Percentiles rank a stretch among this genome's conserved stretches.
Evolutionary conservation across 2,113 vertebrate species (phyloP).

Genomic region (Dromaius novaehollandiae): DNA sequence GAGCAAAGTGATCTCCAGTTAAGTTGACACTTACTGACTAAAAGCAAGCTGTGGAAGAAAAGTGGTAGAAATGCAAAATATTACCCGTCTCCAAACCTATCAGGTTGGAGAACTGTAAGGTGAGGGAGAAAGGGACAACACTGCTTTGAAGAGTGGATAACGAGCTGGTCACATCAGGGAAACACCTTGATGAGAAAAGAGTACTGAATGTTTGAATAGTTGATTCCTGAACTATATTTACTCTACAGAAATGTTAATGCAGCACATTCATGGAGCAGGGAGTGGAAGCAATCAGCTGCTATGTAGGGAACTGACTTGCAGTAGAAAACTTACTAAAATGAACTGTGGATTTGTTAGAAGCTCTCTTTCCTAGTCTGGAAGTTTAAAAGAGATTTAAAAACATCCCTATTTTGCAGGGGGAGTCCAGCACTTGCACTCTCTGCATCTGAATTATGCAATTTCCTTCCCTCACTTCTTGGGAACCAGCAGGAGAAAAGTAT

Average conservation of each 20-base stretch:
- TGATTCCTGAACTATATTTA: neutral
- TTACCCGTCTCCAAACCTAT: neutral
- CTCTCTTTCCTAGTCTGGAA: neutral
- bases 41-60: neutral
- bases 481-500: neutral
- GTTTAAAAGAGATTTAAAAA: neutral
- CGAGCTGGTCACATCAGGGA: neutral
- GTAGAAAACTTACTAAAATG: neutral
- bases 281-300: neutral
- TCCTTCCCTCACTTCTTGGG: neutral
- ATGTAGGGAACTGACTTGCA: neutral
- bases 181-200: neutral
- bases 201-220: neutral
- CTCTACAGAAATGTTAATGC: neutral
- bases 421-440: neutral
- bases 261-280: neutral
- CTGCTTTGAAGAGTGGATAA: neutral
- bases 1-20: neutral
- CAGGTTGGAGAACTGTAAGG: neutral
- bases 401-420: neutral
- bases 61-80: neutral
- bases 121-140: neutral
- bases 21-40: neutral
- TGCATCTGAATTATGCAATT: neutral
- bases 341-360: neutral